These are phyloP conservation scores for Tinamus guttatus DNA, from an alignment of 2,113 vertebrate species.

Conservation along the genomic window DNA sequence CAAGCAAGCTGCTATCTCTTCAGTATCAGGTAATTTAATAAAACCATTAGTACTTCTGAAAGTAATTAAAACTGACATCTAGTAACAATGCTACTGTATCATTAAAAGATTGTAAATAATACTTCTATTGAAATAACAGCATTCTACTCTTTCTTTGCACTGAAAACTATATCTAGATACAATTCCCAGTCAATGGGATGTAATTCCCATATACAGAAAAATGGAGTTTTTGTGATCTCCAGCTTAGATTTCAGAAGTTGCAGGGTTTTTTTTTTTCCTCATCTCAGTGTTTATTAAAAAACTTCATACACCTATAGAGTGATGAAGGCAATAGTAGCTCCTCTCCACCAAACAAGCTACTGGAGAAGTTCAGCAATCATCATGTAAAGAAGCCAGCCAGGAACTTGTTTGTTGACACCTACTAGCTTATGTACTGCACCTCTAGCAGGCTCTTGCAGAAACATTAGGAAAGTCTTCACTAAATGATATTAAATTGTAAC, in stretches of 20 bases:
- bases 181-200: too few species aligned
- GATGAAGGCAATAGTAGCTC: not conserved
- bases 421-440: not conserved
- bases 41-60: not conserved
- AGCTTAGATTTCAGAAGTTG: not conserved
- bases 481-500: not conserved
- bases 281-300: not conserved
- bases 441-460: not conserved
- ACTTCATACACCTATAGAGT: fast-evolving
- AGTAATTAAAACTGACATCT: not conserved
- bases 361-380: not conserved
- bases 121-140: not conserved
- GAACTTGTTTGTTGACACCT: not conserved
- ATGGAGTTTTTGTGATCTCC: not conserved
- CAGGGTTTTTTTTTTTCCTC: fast-evolving
- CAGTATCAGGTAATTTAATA: not conserved
- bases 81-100: not conserved
- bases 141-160: not conserved
- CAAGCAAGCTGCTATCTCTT: not conserved
- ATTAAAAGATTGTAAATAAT: not conserved
- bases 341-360: not conserved
- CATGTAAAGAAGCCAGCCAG: not conserved
- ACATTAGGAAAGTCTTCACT: not conserved
- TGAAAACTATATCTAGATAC: not conserved
- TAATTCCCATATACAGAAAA: fast-evolving